Conservation (phyloP, 1,140 invertebrate species). For the Nasonia longicornis region DNA sequence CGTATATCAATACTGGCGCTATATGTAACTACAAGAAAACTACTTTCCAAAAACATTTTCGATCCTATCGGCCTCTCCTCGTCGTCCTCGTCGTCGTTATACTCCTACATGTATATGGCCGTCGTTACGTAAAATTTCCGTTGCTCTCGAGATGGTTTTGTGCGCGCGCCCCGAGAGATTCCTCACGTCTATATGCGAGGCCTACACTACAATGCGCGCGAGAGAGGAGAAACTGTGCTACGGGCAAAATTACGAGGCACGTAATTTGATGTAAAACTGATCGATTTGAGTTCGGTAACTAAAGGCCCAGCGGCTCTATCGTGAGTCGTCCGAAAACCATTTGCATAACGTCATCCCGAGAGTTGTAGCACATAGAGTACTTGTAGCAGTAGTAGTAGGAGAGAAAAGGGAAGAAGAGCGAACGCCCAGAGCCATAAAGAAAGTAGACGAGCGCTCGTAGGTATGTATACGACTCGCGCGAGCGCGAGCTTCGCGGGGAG, state of each 20-base stretch:
- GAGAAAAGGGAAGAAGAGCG: slow-evolving; percentile 34
- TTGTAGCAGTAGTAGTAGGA: background rate
- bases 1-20: background rate
- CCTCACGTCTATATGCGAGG: slow-evolving; percentile 4
- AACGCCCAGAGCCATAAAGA: slow-evolving; percentile 14
- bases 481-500: background rate
- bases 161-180: slow-evolving; percentile 12
- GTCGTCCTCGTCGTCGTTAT: background rate
- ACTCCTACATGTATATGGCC: too few species aligned
- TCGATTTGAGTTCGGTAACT: slow-evolving; percentile 43
- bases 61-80: slow-evolving; percentile 17
- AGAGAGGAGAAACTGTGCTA: slow-evolving; percentile 42
- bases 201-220: slow-evolving; percentile 25
- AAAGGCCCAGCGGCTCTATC: slow-evolving; percentile 34
- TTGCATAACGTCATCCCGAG: slow-evolving; percentile 43
- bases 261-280: slow-evolving; percentile 47
- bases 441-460: slow-evolving; percentile 34
- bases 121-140: slow-evolving; percentile 38
- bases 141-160: slow-evolving; percentile 15
- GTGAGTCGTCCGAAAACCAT: slow-evolving; percentile 44
- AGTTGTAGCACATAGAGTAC: background rate
- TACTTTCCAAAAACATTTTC: slow-evolving; percentile 26
- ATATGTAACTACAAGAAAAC: background rate
- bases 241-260: slow-evolving; percentile 42
- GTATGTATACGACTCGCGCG: background rate